A percentile compares a stretch with the other conserved stretches of the same genome.
phyloP scores from a whole-genome alignment of 2,113 vertebrate species.

The Calypte anna region DNA sequence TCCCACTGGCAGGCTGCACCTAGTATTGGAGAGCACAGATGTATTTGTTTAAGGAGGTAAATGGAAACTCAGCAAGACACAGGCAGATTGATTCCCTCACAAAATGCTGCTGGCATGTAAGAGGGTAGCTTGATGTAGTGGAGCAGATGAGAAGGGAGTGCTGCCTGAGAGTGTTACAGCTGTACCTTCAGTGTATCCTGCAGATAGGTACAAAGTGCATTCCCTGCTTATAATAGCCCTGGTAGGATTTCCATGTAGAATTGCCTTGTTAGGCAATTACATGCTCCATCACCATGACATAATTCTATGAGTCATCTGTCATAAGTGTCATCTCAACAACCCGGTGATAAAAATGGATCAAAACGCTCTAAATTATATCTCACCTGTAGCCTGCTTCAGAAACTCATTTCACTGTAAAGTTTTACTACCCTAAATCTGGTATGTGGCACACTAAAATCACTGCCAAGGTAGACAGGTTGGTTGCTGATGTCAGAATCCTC shows the following conservation, averaged over 20 bases:
- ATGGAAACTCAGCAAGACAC: slow-evolving; percentile 6
- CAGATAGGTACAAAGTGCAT: slow-evolving; percentile 1
- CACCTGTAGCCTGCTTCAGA: background rate
- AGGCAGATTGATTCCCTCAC: slow-evolving; percentile 9
- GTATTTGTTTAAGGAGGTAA: background rate
- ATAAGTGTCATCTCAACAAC: background rate
- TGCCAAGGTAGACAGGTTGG: background rate
- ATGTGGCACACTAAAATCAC: background rate
- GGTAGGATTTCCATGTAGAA: background rate
- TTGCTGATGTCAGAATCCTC: background rate
- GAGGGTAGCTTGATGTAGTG: background rate
- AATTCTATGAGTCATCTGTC: background rate
- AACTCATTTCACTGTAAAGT: background rate
- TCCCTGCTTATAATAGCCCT: background rate
- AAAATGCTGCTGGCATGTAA: slow-evolving; percentile 2
- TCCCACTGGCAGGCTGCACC: background rate
- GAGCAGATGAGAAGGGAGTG: slow-evolving; percentile 24
- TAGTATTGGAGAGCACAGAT: background rate
- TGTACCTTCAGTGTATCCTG: background rate
- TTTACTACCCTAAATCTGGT: background rate
- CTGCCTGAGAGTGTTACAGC: background rate
- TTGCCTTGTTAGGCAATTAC: slow-evolving; percentile 15
- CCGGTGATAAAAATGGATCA: background rate
- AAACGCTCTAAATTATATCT: background rate
- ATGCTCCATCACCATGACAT: background rate